Evolutionary conservation across 2,113 vertebrate species (phyloP).

Genomic region (Cynocephalus volans): DNA sequence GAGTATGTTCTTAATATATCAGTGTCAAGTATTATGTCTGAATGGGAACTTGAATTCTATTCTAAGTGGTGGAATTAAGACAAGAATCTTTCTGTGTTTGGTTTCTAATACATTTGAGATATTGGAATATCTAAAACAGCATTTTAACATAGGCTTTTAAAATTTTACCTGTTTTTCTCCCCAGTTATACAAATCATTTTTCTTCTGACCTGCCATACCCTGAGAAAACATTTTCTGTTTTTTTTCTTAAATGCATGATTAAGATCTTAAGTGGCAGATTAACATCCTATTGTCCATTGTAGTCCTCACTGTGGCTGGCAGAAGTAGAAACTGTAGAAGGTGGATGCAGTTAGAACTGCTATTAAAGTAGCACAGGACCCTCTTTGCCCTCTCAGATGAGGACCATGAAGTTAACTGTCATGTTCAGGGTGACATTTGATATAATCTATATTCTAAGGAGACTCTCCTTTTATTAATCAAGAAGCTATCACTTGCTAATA

Average conservation of each 20-base stretch:
- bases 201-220: neutral
- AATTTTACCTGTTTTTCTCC: neutral
- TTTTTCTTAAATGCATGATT: neutral
- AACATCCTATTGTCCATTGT: neutral
- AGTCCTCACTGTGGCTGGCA: neutral
- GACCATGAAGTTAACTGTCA: neutral
- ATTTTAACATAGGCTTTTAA: conserved; percentile 6
- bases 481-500: conserved; percentile 40
- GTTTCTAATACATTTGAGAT: conserved; percentile 33
- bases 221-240: neutral
- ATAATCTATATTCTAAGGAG: conserved; percentile 50
- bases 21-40: conserved; percentile 14
- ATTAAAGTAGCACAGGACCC: neutral
- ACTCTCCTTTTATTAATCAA: conserved; percentile 24
- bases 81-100: neutral
- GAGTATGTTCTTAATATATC: conserved; percentile 29
- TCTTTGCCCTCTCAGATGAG: conserved; percentile 9
- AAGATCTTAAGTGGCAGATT: neutral
- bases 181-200: neutral
- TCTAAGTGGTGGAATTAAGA: conserved; percentile 38
- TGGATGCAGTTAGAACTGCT: neutral
- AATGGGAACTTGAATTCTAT: neutral
- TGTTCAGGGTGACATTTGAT: conserved; percentile 33
- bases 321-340: neutral
- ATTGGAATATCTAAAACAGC: neutral